phyloP scores from a whole-genome alignment of 1,140 invertebrate species.

The Achatina immaculata region DNA sequence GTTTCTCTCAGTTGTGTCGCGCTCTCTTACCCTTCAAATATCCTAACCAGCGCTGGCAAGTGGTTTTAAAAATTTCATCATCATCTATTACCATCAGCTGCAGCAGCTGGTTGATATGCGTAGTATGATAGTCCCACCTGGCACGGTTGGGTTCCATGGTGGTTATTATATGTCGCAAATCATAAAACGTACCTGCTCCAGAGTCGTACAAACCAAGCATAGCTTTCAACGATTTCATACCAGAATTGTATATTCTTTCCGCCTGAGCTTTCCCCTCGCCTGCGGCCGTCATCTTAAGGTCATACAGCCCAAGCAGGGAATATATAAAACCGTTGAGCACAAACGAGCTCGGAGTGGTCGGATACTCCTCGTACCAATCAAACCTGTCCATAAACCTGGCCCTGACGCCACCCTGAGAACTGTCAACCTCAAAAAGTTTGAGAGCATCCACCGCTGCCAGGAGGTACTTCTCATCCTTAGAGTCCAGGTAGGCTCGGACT shows the following conservation, averaged over 20 bases:
- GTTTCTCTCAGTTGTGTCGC: constrained; percentile 66
- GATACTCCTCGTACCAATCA: constrained; percentile 97
- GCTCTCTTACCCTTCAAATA: constrained; percentile 87
- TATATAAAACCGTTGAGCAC: constrained; percentile 99
- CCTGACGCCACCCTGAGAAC: constrained; percentile 81
- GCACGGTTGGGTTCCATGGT: constrained; percentile 86
- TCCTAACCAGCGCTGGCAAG: constrained; percentile 92
- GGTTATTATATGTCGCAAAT: constrained; percentile 91
- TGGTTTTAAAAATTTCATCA: constrained; percentile 81
- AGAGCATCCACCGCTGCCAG: constrained; percentile 85
- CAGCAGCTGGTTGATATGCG: constrained; percentile 96
- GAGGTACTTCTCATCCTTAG: constrained; percentile 83
- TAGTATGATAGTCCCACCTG: constrained; percentile 97
- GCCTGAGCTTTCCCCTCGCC: constrained; percentile 53
- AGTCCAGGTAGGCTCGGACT: constrained; percentile 87
- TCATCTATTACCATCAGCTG: constrained; percentile 89
- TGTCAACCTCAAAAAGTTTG: constrained; percentile 83
- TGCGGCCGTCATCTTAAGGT: constrained; percentile 79
- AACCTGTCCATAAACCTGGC: constrained; percentile 80
- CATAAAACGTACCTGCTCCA: constrained; percentile 96
- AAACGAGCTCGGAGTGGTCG: constrained; percentile 93
- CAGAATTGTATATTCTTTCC: constrained; percentile 82
- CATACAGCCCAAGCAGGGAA: constrained; percentile 95
- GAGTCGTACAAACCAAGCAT: constrained; percentile 95
- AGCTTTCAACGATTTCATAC: constrained; percentile 89